Evolutionary conservation across 2,113 vertebrate genomes (phyloP).

Genomic region (Suncus etruscus): DNA sequence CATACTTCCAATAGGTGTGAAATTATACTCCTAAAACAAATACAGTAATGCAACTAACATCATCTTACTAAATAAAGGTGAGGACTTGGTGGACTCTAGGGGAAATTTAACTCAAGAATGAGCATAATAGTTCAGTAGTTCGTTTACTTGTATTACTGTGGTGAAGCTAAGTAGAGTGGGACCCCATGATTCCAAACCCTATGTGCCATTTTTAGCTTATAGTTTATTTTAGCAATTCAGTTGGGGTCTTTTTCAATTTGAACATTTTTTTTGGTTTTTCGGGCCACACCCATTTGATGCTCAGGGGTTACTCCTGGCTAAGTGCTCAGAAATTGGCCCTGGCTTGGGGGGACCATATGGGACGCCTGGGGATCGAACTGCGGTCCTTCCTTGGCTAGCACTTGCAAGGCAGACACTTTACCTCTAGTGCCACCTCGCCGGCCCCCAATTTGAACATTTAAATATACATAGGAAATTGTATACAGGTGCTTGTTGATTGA

Average conservation of each 20-base stretch:
- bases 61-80: background rate
- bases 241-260: background rate
- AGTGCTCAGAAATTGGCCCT: too few species aligned
- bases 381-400: too few species aligned
- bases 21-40: too few species aligned
- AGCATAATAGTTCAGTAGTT: constrained; percentile 23
- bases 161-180: constrained; percentile 18
- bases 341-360: too few species aligned
- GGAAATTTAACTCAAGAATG: constrained; percentile 18
- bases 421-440: too few species aligned
- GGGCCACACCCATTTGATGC: too few species aligned
- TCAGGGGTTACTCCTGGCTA: too few species aligned
- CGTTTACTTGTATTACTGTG: constrained; percentile 10
- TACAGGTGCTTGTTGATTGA: constrained; percentile 49
- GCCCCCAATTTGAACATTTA: constrained; percentile 47
- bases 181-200: constrained; percentile 23
- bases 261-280: too few species aligned
- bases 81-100: background rate
- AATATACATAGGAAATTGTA: constrained; percentile 66
- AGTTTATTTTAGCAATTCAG: constrained; percentile 39
- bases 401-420: too few species aligned
- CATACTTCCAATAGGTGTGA: too few species aligned
- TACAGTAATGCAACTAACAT: too few species aligned
- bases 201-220: constrained; percentile 1
- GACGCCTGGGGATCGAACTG: too few species aligned